Evolutionary conservation across 2,797 vertebrate genomes (phyloP).

Genomic region (Gymnothorax javanicus): DNA sequence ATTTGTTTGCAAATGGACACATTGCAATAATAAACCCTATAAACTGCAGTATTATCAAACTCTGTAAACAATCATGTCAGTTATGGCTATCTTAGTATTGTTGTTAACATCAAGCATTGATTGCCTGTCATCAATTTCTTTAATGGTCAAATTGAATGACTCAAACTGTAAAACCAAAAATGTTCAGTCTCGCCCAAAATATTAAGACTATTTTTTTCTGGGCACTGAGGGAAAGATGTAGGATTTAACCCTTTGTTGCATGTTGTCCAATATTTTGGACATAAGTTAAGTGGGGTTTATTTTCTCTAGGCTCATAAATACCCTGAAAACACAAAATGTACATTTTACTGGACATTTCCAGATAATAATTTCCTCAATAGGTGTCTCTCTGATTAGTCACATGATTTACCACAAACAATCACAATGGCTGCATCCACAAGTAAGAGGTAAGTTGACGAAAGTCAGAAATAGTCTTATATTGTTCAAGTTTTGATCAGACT

Average conservation of each 20-base stretch:
- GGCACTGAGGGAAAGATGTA: background rate
- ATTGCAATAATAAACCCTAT: background rate
- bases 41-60: background rate
- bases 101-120: background rate
- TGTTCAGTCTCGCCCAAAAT: background rate
- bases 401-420: too few species aligned
- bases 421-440: too few species aligned
- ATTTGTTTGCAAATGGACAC: background rate
- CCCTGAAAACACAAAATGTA: too few species aligned
- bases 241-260: background rate
- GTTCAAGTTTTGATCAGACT: too few species aligned
- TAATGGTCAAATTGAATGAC: slow-evolving; percentile 57
- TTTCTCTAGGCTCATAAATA: too few species aligned
- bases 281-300: too few species aligned
- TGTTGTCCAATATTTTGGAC: too few species aligned
- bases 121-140: slow-evolving; percentile 64
- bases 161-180: slow-evolving; percentile 26
- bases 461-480: too few species aligned
- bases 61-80: background rate
- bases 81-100: background rate
- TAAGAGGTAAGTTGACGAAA: too few species aligned
- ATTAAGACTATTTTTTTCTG: background rate
- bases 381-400: too few species aligned
- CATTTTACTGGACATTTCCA: too few species aligned
- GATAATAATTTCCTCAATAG: too few species aligned